phyloP scores from a whole-genome alignment of 2,888 invertebrate genomes.

The Brenthis daphne region DNA sequence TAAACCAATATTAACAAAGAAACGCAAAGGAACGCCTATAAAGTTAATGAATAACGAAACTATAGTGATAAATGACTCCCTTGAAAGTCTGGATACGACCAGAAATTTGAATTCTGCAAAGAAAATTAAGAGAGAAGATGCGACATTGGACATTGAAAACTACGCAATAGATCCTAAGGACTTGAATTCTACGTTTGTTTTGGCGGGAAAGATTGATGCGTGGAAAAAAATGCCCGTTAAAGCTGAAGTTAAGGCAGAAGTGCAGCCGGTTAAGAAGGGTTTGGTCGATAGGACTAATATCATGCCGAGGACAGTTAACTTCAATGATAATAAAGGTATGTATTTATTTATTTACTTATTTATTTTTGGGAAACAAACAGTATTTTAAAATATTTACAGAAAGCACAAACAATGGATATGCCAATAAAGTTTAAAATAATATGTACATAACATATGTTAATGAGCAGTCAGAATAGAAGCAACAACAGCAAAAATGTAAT shows the following conservation, averaged over 20 bases:
- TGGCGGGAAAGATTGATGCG: slow-evolving; percentile 62
- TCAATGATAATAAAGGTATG: slow-evolving; percentile 62
- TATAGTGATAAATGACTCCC: slow-evolving; percentile 71
- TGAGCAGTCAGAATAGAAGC: too few relatives aligned
- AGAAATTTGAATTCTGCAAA: slow-evolving; percentile 64
- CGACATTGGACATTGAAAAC: slow-evolving; percentile 56
- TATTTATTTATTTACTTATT: slow-evolving; percentile 8
- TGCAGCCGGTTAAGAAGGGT: slow-evolving; percentile 54
- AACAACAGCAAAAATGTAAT: too few relatives aligned
- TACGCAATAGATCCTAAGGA: slow-evolving; percentile 61
- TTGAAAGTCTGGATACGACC: slow-evolving; percentile 62
- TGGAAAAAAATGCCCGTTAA: slow-evolving; percentile 54
- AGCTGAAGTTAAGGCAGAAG: slow-evolving; percentile 41
- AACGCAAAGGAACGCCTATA: slow-evolving; percentile 72
- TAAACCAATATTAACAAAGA: slow-evolving; percentile 54
- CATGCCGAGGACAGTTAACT: slow-evolving; percentile 56
- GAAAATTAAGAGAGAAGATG: slow-evolving; percentile 61
- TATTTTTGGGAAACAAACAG: background rate
- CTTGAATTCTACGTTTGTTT: slow-evolving; percentile 74
- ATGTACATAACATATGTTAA: too few relatives aligned
- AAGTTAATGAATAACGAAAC: slow-evolving; percentile 68
- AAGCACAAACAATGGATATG: too few relatives aligned
- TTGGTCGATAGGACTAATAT: slow-evolving; percentile 67
- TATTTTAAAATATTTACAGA: too few relatives aligned
- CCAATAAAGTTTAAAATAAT: too few relatives aligned